A percentile compares a stretch with the other conserved stretches of the same genome.
Evolutionary conservation across 2,113 vertebrate genomes (phyloP).

Genomic region (Anguilla japonica): DNA sequence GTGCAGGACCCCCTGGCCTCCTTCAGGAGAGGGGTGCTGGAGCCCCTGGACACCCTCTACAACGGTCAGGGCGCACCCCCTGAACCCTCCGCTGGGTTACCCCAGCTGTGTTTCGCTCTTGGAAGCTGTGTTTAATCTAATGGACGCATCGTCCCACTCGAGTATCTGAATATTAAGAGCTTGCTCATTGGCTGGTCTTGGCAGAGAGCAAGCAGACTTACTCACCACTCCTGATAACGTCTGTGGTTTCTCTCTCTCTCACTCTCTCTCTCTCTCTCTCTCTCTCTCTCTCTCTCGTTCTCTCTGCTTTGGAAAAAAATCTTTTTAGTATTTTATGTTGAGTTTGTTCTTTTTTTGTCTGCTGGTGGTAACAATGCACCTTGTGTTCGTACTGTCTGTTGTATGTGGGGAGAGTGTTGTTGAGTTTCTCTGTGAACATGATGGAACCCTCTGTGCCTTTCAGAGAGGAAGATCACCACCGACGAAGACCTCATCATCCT

Average conservation of each 20-base stretch:
- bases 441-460: conserved; percentile 7
- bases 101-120: background rate
- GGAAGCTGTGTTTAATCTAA: too few relatives aligned
- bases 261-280: too few relatives aligned
- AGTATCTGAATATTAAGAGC: too few relatives aligned
- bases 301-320: too few relatives aligned
- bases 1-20: conserved; percentile 94
- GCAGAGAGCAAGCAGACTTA: too few relatives aligned
- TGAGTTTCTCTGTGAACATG: background rate
- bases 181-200: too few relatives aligned
- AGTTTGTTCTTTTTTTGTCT: background rate
- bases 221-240: too few relatives aligned
- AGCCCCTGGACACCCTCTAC: conserved; percentile 89
- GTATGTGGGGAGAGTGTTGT: background rate
- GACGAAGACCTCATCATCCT: conserved; percentile 97
- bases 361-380: background rate
- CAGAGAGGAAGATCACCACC: conserved; percentile 94
- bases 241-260: too few relatives aligned
- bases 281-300: too few relatives aligned
- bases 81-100: background rate
- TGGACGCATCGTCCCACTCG: too few relatives aligned
- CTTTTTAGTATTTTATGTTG: background rate
- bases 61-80: conserved; percentile 75
- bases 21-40: conserved; percentile 89
- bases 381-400: background rate